Conservation (phyloP, 2,113 vertebrate species). For the Pelecanus crispus region DNA sequence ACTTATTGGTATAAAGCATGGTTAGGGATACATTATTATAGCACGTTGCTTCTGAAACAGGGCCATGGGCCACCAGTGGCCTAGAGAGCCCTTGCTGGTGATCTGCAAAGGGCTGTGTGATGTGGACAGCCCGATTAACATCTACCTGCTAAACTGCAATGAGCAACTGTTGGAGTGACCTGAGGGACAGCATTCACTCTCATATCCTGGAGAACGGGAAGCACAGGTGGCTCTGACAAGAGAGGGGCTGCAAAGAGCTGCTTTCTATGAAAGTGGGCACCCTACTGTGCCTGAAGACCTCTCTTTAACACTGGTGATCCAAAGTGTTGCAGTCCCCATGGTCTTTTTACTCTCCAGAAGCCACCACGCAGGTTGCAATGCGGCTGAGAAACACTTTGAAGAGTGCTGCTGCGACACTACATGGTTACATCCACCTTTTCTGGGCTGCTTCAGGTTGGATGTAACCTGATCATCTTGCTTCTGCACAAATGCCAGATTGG, state of each 20-base stretch:
- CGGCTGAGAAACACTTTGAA: not conserved
- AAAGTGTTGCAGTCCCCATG: not conserved
- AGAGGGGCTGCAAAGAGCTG: not conserved
- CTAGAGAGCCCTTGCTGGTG: conserved; percentile 31
- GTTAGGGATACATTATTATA: conserved; percentile 69
- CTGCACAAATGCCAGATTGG: not conserved
- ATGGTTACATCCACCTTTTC: not conserved
- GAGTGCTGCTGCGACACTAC: not conserved
- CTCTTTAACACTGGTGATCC: not conserved
- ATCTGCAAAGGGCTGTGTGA: not conserved
- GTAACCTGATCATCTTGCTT: not conserved
- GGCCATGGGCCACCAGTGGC: conserved; percentile 5
- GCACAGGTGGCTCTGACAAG: not conserved
- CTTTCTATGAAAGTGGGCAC: not conserved
- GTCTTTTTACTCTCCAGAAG: not conserved
- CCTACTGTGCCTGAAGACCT: not conserved
- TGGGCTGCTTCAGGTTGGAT: not conserved
- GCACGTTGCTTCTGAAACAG: conserved; percentile 49
- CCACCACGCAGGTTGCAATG: not conserved
- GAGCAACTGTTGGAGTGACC: not conserved
- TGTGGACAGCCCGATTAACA: not conserved
- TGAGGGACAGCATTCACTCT: not conserved
- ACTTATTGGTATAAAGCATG: conserved; percentile 70
- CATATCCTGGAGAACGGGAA: not conserved
- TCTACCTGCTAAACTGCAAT: not conserved